Conservation (phyloP, 1,140 invertebrate species). For the Zaprionus nigranus region DNA sequence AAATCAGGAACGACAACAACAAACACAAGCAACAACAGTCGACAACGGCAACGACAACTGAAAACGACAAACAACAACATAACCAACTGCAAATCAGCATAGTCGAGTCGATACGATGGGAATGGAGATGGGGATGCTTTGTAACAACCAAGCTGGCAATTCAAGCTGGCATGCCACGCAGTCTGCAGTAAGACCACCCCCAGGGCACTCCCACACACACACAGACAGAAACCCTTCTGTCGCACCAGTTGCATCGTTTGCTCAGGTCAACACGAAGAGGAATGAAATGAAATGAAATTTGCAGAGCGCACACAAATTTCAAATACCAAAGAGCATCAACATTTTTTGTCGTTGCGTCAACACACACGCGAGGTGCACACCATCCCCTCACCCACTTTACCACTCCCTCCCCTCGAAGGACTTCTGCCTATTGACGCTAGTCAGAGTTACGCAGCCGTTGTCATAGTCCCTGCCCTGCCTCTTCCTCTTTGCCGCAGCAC, state of each 20-base stretch:
- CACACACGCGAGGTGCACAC: slow-evolving; percentile 3
- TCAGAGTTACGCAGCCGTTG: neutral
- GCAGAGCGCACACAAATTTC: slow-evolving; percentile 54
- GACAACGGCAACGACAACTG: neutral
- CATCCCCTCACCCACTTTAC: neutral
- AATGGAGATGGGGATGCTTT: slow-evolving; percentile 46
- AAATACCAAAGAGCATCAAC: slow-evolving; percentile 54
- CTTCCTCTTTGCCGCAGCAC: slow-evolving; percentile 35
- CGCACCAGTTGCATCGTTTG: slow-evolving; percentile 54
- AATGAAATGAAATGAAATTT: slow-evolving; percentile 64
- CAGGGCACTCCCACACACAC: neutral
- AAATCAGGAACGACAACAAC: slow-evolving; percentile 19
- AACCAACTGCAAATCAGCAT: slow-evolving; percentile 51
- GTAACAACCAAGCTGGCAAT: slow-evolving; percentile 59
- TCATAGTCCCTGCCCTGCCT: neutral
- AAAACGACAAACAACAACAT: slow-evolving; percentile 23
- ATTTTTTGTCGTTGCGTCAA: slow-evolving; percentile 37
- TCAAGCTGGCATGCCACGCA: slow-evolving; percentile 22
- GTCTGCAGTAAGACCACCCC: neutral
- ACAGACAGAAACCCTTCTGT: neutral
- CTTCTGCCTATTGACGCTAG: slow-evolving; percentile 17
- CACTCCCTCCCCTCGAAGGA: neutral
- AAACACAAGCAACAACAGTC: neutral
- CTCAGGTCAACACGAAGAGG: slow-evolving; percentile 29
- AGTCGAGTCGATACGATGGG: slow-evolving; percentile 37